Conservation (phyloP, 2,797 vertebrate species). For the Chloroceryle amazona region DNA sequence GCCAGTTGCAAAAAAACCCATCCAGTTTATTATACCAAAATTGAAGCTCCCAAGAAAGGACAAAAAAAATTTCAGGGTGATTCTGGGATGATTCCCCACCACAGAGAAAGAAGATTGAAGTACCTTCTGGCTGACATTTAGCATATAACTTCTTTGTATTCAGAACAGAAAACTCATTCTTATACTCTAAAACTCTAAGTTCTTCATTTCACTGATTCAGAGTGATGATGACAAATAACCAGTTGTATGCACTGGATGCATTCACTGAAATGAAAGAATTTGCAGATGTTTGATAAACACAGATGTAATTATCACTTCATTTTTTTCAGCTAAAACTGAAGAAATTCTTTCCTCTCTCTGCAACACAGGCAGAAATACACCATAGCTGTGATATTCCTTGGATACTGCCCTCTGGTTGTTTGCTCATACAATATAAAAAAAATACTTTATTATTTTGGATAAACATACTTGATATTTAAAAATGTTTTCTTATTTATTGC, state of each 20-base stretch:
- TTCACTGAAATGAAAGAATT: neutral
- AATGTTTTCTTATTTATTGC: neutral
- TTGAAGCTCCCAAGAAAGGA: neutral
- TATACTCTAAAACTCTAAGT: neutral
- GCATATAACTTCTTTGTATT: neutral
- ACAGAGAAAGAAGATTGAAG: neutral
- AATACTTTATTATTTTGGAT: neutral
- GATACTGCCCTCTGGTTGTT: neutral
- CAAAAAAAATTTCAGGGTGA: neutral
- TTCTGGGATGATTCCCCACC: neutral
- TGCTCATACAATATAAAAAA: neutral
- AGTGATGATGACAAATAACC: neutral
- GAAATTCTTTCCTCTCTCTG: neutral
- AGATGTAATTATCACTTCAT: neutral
- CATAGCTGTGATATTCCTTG: neutral
- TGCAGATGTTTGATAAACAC: conserved; percentile 42
- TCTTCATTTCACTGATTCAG: neutral
- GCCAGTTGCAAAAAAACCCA: neutral
- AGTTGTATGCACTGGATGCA: neutral
- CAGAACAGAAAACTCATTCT: neutral
- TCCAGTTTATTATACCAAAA: neutral
- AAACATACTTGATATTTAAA: neutral
- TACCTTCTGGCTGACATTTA: neutral
- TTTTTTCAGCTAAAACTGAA: neutral
- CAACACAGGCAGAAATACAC: neutral